A percentile compares a stretch with the other conserved stretches of the same genome.
Conservation (phyloP, 92 coral and sea anemone species). For the Paramuricea clavata region DNA sequence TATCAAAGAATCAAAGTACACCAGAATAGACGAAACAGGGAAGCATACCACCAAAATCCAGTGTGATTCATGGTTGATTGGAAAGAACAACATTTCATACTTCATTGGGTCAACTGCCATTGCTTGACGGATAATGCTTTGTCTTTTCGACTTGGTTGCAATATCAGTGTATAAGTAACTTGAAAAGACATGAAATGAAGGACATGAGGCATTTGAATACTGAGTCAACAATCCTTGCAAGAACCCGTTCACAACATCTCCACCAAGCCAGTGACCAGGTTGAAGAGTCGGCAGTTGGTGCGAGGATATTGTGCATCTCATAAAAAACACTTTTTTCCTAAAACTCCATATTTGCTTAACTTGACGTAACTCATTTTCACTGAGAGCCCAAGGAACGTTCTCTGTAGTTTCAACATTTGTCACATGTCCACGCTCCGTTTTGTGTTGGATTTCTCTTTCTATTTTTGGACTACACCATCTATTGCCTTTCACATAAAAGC, state of each 20-base stretch:
- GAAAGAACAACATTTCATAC: neutral
- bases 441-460: neutral
- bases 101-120: neutral
- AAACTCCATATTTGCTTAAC: constrained; percentile 10
- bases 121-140: neutral
- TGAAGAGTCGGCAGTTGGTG: constrained; percentile 6
- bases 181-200: neutral
- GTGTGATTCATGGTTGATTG: neutral
- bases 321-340: neutral
- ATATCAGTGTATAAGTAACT: constrained; percentile 7
- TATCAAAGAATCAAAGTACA: constrained; percentile 15
- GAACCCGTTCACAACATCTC: constrained; percentile 9
- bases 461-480: neutral
- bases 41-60: constrained; percentile 23
- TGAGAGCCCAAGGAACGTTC: neutral
- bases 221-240: neutral
- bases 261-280: constrained; percentile 18
- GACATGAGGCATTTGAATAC: neutral
- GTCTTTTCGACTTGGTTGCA: neutral
- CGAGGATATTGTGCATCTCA: constrained; percentile 4
- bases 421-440: neutral
- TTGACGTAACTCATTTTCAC: neutral
- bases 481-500: constrained; percentile 16
- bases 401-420: neutral
- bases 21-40: constrained; percentile 22